These are phyloP conservation scores for Platorchestia sp. DNA, from an alignment of 1,140 invertebrate genomes.

Conservation along the genomic window DNA sequence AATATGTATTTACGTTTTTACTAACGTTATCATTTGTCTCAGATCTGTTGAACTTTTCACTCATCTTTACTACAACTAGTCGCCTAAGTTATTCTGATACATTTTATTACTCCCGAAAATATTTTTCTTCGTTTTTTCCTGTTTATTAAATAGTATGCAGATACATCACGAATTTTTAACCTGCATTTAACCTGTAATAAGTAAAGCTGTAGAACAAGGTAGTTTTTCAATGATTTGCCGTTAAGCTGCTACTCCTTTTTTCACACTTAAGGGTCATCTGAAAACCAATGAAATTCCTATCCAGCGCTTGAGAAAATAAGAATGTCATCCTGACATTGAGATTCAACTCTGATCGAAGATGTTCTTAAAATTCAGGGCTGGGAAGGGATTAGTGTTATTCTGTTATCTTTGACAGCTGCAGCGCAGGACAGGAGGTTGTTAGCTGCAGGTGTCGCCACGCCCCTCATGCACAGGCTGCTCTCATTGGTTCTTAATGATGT, in stretches of 20 bases:
- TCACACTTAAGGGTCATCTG: not conserved
- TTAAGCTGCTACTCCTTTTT: too few relatives aligned
- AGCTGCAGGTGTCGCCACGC: constrained; percentile 40
- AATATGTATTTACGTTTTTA: not conserved
- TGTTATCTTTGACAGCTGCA: not conserved
- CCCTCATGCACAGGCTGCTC: not conserved
- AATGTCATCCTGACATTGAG: not conserved
- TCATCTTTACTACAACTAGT: too few relatives aligned
- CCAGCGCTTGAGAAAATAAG: not conserved
- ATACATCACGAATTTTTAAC: too few relatives aligned
- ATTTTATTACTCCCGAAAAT: too few relatives aligned
- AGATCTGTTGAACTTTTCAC: too few relatives aligned
- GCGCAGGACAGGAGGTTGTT: not conserved
- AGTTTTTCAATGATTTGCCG: too few relatives aligned
- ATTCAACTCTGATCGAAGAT: not conserved
- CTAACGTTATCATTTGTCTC: not conserved
- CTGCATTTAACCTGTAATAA: too few relatives aligned
- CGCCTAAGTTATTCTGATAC: too few relatives aligned
- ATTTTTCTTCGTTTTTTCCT: too few relatives aligned
- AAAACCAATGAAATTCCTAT: not conserved
- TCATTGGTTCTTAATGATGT: constrained; percentile 51
- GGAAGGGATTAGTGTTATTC: not conserved
- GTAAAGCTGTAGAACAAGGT: too few relatives aligned
- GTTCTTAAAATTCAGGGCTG: not conserved
- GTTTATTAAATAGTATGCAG: too few relatives aligned